Percentiles rank a stretch among this genome's conserved stretches.
Conservation (phyloP, 2,888 invertebrate species). For the Chesias legatella region DNA sequence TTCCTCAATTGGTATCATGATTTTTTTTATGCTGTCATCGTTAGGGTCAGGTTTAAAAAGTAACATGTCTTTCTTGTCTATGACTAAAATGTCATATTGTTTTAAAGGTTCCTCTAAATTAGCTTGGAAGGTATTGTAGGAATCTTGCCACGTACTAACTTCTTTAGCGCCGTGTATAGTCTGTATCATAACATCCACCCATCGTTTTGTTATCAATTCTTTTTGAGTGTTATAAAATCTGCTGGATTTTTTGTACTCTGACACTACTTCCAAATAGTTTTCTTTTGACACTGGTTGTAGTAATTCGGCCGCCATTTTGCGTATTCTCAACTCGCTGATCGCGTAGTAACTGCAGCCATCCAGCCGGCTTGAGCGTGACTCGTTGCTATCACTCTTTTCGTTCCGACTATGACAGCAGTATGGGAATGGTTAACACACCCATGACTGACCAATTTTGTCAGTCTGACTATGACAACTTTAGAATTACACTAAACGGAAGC, state of each 20-base stretch:
- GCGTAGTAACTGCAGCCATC: neutral
- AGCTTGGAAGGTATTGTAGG: constrained; percentile 6
- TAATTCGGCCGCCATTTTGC: neutral
- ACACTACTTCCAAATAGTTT: constrained; percentile 22
- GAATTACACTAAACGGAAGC: too few relatives aligned
- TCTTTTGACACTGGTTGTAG: neutral
- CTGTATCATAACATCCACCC: constrained; percentile 17
- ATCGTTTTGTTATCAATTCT: constrained; percentile 16
- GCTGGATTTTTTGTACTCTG: neutral
- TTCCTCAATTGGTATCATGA: constrained; percentile 14
- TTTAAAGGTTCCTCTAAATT: constrained; percentile 10
- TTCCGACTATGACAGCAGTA: too few relatives aligned
- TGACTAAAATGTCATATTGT: constrained; percentile 1
- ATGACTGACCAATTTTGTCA: too few relatives aligned
- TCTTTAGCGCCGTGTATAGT: constrained; percentile 10
- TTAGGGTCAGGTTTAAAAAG: constrained; percentile 6
- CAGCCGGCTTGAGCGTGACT: too few relatives aligned
- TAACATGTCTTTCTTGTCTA: neutral
- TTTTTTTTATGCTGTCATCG: constrained; percentile 6
- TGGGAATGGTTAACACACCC: too few relatives aligned
- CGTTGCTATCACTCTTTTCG: too few relatives aligned
- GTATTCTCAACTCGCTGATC: neutral
- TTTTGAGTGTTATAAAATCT: constrained; percentile 5
- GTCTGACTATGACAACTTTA: too few relatives aligned
- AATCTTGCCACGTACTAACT: neutral